These are phyloP conservation scores for Leptodactylus fuscus DNA, from an alignment of 2,113 vertebrate species.

Conservation along the genomic window DNA sequence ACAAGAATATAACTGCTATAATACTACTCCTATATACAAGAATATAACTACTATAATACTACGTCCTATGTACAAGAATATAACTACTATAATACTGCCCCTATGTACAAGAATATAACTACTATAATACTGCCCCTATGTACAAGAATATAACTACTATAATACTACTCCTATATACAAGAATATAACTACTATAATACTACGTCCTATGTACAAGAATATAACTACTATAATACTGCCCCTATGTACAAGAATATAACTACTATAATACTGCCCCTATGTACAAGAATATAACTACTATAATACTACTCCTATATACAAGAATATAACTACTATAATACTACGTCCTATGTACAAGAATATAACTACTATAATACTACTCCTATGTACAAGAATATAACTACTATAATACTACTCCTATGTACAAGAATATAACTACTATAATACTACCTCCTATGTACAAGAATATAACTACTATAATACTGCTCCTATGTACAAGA, in stretches of 20 bases:
- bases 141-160: slow-evolving; percentile 15
- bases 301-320: no score
- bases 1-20: not conserved
- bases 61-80: not conserved
- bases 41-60: not conserved
- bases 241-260: no score
- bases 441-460: not conserved
- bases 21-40: not conserved
- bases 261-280: no score
- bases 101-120: not conserved
- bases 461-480: slow-evolving; percentile 20
- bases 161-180: not conserved
- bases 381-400: not conserved
- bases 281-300: no score
- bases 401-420: not conserved
- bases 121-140: not conserved
- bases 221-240: no score
- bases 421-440: slow-evolving; percentile 2
- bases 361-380: slow-evolving; percentile 13
- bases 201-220: not conserved
- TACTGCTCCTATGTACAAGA: slow-evolving; percentile 2
- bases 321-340: not conserved
- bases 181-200: slow-evolving; percentile 17
- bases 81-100: not conserved
- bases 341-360: not conserved